phyloP scores from a whole-genome alignment of 2,888 invertebrate genomes.

The Kryphioiulus occultus region DNA sequence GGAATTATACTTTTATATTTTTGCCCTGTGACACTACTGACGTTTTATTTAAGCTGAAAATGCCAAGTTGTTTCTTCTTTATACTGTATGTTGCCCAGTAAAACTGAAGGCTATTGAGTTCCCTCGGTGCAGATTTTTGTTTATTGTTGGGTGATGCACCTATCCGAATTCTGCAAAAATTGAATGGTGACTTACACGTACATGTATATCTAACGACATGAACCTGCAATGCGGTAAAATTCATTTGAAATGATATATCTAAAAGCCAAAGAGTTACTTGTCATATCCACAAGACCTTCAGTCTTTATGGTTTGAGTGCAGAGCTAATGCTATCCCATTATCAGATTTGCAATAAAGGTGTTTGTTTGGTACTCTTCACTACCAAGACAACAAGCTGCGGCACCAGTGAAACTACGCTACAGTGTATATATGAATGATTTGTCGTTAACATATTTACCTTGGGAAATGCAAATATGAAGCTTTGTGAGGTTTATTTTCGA shows the following conservation, averaged over 20 bases:
- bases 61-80: not conserved
- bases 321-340: not conserved
- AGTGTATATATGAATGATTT: not conserved
- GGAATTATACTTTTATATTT: slow-evolving; percentile 10
- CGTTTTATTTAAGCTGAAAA: not conserved
- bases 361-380: not conserved
- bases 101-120: not conserved
- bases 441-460: not conserved
- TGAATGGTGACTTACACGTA: not conserved
- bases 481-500: not conserved
- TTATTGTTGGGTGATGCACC: too few species aligned
- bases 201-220: not conserved
- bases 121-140: not conserved
- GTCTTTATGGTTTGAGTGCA: not conserved
- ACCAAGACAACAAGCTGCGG: not conserved
- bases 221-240: not conserved
- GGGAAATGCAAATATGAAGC: not conserved
- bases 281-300: not conserved
- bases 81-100: not conserved
- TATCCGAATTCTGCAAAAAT: too few species aligned
- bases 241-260: not conserved
- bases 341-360: not conserved
- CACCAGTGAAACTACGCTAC: not conserved
- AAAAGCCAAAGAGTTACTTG: not conserved
- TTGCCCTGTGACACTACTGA: not conserved